Conservation (phyloP, 2,113 vertebrate genomes). For the Oncorhynchus clarkii region DNA sequence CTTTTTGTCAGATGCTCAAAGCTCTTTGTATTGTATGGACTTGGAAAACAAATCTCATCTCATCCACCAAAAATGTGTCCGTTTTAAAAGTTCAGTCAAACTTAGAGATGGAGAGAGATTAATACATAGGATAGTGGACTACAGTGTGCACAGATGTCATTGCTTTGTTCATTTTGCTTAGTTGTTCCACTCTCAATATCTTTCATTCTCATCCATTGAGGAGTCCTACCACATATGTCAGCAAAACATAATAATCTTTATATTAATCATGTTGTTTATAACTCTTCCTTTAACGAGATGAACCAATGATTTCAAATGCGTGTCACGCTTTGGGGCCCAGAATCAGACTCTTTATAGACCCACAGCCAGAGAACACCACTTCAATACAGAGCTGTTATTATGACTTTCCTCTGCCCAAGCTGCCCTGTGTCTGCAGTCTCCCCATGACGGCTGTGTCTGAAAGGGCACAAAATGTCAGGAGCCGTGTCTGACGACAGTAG, state of each 20-base stretch:
- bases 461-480: conserved; percentile 58
- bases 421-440: conserved; percentile 50
- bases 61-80: no score
- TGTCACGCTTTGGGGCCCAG: neutral
- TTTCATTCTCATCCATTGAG: neutral
- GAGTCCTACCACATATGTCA: neutral
- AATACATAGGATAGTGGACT: no score
- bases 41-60: no score
- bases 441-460: conserved; percentile 47
- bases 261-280: neutral
- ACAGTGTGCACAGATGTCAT: neutral
- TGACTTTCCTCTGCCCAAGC: conserved; percentile 50
- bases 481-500: conserved; percentile 37
- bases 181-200: neutral
- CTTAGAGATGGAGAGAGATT: no score
- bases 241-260: neutral
- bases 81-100: no score
- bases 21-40: no score
- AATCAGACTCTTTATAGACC: neutral
- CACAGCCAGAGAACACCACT: conserved; percentile 31
- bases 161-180: neutral
- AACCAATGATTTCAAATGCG: neutral
- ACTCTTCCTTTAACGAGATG: conserved; percentile 16
- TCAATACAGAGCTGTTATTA: conserved; percentile 39
- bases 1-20: no score